A percentile compares a stretch with the other conserved stretches of the same genome.
Conservation (phyloP, 2,888 invertebrate species). For the Caenorhabditis macrosperma region DNA sequence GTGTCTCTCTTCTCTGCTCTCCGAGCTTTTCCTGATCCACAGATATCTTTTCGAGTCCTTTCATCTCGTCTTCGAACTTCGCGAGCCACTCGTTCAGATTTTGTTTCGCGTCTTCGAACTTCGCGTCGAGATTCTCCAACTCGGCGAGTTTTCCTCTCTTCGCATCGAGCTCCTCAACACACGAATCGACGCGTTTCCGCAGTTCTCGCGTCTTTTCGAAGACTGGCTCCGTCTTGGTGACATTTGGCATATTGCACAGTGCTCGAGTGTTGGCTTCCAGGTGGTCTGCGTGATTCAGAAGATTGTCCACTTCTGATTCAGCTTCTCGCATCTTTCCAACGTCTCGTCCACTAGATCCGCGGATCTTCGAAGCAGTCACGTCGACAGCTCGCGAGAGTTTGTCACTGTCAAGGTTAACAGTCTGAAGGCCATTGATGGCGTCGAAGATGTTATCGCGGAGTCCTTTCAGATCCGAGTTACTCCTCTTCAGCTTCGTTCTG, state of each 20-base stretch:
- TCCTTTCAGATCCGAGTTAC: conserved; percentile 58
- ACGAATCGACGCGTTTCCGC: conserved; percentile 39
- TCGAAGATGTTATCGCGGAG: conserved; percentile 68
- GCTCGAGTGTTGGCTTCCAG: conserved; percentile 47
- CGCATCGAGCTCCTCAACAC: conserved; percentile 55
- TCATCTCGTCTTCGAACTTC: conserved; percentile 55
- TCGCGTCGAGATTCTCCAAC: conserved; percentile 42
- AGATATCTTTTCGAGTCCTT: conserved; percentile 57
- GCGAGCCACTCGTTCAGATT: conserved; percentile 41
- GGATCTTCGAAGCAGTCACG: conserved; percentile 36
- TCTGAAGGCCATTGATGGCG: conserved; percentile 62
- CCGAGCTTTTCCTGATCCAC: conserved; percentile 49
- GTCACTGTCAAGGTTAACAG: conserved; percentile 58
- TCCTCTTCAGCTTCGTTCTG: conserved; percentile 42
- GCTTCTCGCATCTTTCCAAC: conserved; percentile 42
- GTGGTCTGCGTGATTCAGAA: conserved; percentile 56
- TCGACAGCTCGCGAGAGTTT: conserved; percentile 53
- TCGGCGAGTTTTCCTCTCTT: conserved; percentile 50
- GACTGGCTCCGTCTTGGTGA: conserved; percentile 55
- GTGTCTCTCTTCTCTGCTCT: conserved; percentile 54
- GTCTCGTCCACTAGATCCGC: conserved; percentile 42
- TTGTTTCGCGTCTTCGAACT: conserved; percentile 54
- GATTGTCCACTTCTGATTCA: conserved; percentile 32
- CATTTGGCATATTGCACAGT: conserved; percentile 63
- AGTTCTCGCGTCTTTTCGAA: conserved; percentile 30